Evolutionary conservation across 2,797 vertebrate species (phyloP), one percentile per base, ranked within the genome.

Genomic region (Liparis tanakae): DNA sequence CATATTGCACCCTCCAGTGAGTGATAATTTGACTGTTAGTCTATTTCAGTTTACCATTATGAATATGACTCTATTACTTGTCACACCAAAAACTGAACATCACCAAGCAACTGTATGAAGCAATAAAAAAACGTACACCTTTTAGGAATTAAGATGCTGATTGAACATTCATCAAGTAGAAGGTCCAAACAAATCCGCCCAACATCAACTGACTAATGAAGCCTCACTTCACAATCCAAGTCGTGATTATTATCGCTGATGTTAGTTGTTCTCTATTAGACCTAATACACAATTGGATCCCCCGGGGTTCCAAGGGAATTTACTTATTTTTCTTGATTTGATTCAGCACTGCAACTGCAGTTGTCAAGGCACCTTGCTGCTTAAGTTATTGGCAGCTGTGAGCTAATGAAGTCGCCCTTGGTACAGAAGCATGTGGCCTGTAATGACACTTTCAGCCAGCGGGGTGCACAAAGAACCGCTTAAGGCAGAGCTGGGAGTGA

Each of bases 381-480:
- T 76, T 72, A 78, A 74, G 65, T 81, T 78, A 83, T 83, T 71
- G 37, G 79, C 78, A 66, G 74, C 83, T 77, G 79, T 18, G 81
- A 37, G 78, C 65, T 85, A 84, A 88, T 80, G 74, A 76, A 87
- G 79, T 82, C 62, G 61, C 73, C 76, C 77, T 83, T 18, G 67
- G 67, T 51, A 10, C 54, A 65, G 62, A 74, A 56, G 51, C 69
- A 55, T 64, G 75, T 43, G 70, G 73, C 41, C 36, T 6, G 51
- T 85, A 74, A 79, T 70, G 76, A 72, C 39, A 55, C 39, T n/a
- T 43, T 56, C 33, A 78, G 63, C 39, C 67, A 57, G 68, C 61
- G 20, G 80, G 72, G 80, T 71, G 73, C 76, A 59, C 37, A n/a
- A 58, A 72, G 44, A 74, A 74, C 57, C 56, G 66, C 65, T 83